A percentile compares a stretch with the other conserved stretches of the same genome.
Evolutionary conservation across 2,113 vertebrate species (phyloP).

Genomic region (Spea bombifrons): DNA sequence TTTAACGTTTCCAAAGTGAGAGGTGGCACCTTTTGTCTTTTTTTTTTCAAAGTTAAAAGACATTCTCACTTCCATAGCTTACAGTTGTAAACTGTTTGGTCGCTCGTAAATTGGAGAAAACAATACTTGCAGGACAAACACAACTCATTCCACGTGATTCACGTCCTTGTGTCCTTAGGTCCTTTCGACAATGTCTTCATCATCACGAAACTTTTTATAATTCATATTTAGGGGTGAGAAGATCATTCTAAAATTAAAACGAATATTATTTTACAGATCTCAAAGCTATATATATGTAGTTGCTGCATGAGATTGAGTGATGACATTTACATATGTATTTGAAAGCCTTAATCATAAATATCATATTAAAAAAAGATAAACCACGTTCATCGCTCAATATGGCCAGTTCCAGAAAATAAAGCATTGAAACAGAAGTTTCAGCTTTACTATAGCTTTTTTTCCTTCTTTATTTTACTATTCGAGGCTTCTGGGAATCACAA

Average conservation of each 20-base stretch:
- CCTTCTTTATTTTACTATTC: conserved; percentile 36
- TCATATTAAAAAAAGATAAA: too few species aligned
- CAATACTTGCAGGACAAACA: conserved; percentile 3
- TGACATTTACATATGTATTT: too few species aligned
- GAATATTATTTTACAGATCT: too few species aligned
- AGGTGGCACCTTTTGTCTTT: conserved; percentile 31
- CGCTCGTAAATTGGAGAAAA: conserved; percentile 48
- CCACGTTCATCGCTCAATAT: too few species aligned
- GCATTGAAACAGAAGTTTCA: conserved; percentile 15
- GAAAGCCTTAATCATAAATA: too few species aligned
- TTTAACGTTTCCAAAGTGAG: conserved; percentile 63
- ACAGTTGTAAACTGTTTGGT: conserved; percentile 67
- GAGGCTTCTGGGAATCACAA: conserved; percentile 64
- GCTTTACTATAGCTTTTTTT: conserved; percentile 19
- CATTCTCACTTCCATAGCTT: conserved; percentile 59
- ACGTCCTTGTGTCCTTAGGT: not conserved
- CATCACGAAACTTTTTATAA: too few species aligned
- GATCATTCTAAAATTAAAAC: too few species aligned
- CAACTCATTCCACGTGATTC: not conserved
- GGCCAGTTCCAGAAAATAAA: too few species aligned
- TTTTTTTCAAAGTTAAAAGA: conserved; percentile 54
- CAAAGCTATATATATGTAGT: too few species aligned
- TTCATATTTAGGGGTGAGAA: not conserved
- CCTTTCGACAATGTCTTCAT: not conserved
- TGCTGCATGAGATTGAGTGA: too few species aligned